These are phyloP conservation scores for Hydrozoanthus tunicans DNA, from an alignment of 64 coral and sea anemone genomes.

Conservation along the genomic window DNA sequence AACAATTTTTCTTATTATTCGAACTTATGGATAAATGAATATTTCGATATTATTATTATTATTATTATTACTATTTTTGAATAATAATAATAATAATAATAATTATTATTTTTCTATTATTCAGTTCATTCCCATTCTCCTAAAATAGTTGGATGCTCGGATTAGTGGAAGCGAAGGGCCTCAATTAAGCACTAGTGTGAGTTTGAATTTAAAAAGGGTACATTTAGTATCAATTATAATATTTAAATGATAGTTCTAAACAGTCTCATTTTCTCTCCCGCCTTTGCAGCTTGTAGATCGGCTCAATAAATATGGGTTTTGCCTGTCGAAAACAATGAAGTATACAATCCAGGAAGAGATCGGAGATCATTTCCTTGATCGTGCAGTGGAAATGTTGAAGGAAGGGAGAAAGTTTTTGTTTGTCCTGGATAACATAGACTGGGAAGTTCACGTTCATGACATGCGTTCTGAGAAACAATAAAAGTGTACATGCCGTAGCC, in stretches of 20 bases:
- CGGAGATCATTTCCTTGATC: slow-evolving; percentile 65
- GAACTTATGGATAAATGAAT: too few species aligned
- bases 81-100: too few species aligned
- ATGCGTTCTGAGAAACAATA: slow-evolving; percentile 57
- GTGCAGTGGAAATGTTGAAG: slow-evolving; percentile 39
- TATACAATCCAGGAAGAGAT: slow-evolving; percentile 61
- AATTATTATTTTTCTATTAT: too few species aligned
- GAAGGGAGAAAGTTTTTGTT: slow-evolving; percentile 59
- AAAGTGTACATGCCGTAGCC: slow-evolving; percentile 66
- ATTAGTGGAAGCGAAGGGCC: too few species aligned
- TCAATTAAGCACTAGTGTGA: too few species aligned
- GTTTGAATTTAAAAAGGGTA: background rate
- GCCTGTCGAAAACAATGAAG: slow-evolving; percentile 49
- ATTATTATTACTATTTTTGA: too few species aligned
- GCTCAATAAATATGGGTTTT: slow-evolving; percentile 70
- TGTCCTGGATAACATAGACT: slow-evolving; percentile 76
- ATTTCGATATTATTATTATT: too few species aligned
- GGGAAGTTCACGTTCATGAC: slow-evolving; percentile 69
- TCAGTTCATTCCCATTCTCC: too few species aligned
- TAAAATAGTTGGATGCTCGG: too few species aligned
- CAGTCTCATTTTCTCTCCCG: background rate
- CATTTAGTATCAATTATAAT: background rate
- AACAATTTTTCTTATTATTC: too few species aligned
- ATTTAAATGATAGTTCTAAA: background rate
- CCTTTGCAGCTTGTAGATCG: slow-evolving; percentile 55